Conservation (phyloP, 2,113 vertebrate species). For the Myotis lucifugus region DNA sequence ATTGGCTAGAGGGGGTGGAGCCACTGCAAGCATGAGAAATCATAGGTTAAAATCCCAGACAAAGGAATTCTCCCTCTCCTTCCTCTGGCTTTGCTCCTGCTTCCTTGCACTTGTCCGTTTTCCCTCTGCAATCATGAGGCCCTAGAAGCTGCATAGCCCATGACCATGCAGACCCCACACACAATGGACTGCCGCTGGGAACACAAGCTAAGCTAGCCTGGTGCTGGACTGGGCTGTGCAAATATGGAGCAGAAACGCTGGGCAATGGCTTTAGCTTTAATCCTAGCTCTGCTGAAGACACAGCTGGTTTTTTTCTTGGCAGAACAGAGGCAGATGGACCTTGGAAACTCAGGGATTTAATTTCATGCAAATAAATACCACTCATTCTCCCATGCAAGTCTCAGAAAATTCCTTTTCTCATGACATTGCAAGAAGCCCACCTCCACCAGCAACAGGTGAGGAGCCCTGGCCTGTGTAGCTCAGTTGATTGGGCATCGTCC, state of each 20-base stretch:
- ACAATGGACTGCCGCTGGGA: not conserved
- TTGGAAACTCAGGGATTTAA: not conserved
- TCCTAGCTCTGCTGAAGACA: not conserved
- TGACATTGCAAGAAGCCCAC: not conserved
- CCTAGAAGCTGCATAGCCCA: not conserved
- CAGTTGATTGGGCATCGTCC: no score
- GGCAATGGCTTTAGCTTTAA: not conserved
- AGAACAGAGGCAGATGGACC: not conserved
- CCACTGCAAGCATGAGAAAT: not conserved
- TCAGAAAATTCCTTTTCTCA: not conserved
- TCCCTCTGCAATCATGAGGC: not conserved
- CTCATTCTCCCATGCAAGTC: not conserved
- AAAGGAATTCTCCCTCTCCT: not conserved
- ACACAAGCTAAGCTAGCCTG: not conserved
- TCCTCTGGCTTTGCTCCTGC: not conserved
- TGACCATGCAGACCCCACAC: not conserved
- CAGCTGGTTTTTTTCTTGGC: not conserved
- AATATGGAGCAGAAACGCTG: not conserved
- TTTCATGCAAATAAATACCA: not conserved
- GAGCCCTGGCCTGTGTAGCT: no score
- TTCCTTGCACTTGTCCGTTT: not conserved
- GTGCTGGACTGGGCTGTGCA: not conserved
- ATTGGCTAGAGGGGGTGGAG: not conserved
- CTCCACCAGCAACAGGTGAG: not conserved
- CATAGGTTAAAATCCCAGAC: not conserved